These are phyloP conservation scores for Homarus gammarus DNA, from an alignment of 2,888 invertebrate genomes.

Conservation along the genomic window DNA sequence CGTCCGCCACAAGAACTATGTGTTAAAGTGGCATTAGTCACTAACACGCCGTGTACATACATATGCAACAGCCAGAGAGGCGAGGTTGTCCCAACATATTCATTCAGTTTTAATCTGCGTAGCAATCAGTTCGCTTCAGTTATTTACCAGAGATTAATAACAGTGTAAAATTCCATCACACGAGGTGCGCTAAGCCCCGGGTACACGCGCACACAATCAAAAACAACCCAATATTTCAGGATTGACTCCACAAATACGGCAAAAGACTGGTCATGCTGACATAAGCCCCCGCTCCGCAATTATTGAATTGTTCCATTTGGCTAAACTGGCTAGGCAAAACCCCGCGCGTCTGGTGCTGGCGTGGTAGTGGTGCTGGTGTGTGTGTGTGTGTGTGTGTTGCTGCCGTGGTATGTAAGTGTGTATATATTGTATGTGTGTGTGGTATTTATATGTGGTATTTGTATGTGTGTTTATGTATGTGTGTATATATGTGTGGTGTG, in stretches of 20 bases:
- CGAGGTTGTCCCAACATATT: conserved; percentile 48
- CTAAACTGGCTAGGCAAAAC: conserved; percentile 24
- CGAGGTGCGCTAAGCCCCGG: conserved; percentile 48
- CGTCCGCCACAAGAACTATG: not conserved
- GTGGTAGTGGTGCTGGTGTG: conserved; percentile 9
- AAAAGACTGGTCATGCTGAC: conserved; percentile 52
- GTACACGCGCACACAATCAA: conserved; percentile 56
- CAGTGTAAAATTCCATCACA: conserved; percentile 57
- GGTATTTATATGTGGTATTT: too few species aligned
- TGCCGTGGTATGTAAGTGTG: not conserved
- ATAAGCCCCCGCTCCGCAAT: conserved; percentile 51
- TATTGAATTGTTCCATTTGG: conserved; percentile 57
- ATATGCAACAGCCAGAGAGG: conserved; percentile 37
- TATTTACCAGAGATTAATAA: conserved; percentile 48
- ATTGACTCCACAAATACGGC: conserved; percentile 50
- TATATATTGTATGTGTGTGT: too few species aligned
- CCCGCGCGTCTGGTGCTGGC: conserved; percentile 15
- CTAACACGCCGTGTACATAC: not conserved
- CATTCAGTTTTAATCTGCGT: conserved; percentile 54
- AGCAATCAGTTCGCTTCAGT: conserved; percentile 51
- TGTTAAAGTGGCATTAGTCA: conserved; percentile 25
- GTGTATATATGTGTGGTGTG: too few species aligned
- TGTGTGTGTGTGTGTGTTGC: not conserved
- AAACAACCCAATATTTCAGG: conserved; percentile 56
- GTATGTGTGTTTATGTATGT: too few species aligned